phyloP scores from a whole-genome alignment of 2,797 vertebrate species.

The Lepilemur septentrionalis region DNA sequence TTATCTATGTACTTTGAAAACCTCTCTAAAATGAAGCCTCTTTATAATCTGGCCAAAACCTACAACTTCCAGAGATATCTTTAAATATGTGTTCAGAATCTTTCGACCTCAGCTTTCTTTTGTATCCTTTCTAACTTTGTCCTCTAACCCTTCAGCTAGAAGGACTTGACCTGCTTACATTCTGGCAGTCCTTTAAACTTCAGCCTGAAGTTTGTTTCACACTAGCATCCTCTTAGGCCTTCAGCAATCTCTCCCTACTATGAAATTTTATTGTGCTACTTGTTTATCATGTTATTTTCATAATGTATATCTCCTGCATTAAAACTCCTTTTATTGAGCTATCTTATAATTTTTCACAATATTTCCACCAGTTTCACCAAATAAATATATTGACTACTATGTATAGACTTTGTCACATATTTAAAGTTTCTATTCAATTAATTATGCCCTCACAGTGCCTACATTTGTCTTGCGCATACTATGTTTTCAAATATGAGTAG shows the following conservation, averaged over 20 bases:
- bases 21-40: background rate
- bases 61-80: background rate
- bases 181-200: background rate
- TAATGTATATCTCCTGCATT: background rate
- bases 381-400: background rate
- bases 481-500: background rate
- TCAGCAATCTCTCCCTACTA: background rate
- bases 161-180: background rate
- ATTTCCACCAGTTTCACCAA: background rate
- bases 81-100: background rate
- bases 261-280: background rate
- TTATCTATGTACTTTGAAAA: background rate
- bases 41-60: background rate
- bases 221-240: background rate
- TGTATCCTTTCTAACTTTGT: background rate
- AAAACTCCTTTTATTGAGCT: background rate
- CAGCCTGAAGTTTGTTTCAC: background rate
- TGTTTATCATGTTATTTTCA: background rate
- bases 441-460: background rate
- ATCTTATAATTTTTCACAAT: background rate
- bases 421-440: background rate
- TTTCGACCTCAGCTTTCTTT: background rate
- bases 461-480: background rate
- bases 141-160: background rate
- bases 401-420: background rate